Conservation (phyloP, 2,888 invertebrate genomes). For the Brachyptera putata region DNA sequence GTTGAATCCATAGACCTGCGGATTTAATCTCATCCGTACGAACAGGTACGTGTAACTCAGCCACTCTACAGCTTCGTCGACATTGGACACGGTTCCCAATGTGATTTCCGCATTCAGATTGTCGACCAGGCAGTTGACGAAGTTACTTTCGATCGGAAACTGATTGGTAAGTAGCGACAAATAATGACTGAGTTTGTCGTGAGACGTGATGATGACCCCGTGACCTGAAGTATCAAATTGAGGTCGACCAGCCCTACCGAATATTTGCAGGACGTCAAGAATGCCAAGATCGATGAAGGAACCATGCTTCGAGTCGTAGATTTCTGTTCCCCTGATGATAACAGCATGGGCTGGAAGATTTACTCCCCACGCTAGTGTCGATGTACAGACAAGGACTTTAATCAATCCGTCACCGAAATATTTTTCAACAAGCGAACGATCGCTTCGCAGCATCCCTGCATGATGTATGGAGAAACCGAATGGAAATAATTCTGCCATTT, state of each 20-base stretch:
- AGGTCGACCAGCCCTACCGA: slow-evolving; percentile 96
- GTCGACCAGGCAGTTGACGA: slow-evolving; percentile 85
- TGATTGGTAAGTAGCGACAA: slow-evolving; percentile 91
- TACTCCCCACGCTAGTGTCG: slow-evolving; percentile 99
- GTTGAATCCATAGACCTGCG: slow-evolving; percentile 67
- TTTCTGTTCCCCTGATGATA: slow-evolving; percentile 92
- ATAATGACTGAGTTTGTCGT: slow-evolving; percentile 90
- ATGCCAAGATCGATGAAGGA: slow-evolving; percentile 93
- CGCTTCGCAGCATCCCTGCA: slow-evolving; percentile 88
- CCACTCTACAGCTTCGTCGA: slow-evolving; percentile 97
- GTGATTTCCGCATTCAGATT: slow-evolving; percentile 97
- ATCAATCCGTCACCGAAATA: slow-evolving; percentile 84
- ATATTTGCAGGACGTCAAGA: slow-evolving; percentile 96
- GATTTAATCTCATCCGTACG: slow-evolving; percentile 91
- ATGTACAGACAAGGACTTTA: slow-evolving; percentile 90
- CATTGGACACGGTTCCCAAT: slow-evolving; percentile 91
- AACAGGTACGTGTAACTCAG: slow-evolving; percentile 94
- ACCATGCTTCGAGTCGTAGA: slow-evolving; percentile 94
- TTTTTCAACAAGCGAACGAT: slow-evolving; percentile 82
- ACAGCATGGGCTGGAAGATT: slow-evolving; percentile 98
- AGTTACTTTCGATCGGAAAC: slow-evolving; percentile 97
- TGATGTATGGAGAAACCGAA: slow-evolving; percentile 93
- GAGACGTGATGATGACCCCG: slow-evolving; percentile 91
- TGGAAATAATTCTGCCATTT: slow-evolving; percentile 76
- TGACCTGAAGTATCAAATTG: slow-evolving; percentile 94